Percentiles rank a stretch among this genome's conserved stretches.
Evolutionary conservation across 2,888 invertebrate species (phyloP).

Genomic region (Sialis fuliginosa): DNA sequence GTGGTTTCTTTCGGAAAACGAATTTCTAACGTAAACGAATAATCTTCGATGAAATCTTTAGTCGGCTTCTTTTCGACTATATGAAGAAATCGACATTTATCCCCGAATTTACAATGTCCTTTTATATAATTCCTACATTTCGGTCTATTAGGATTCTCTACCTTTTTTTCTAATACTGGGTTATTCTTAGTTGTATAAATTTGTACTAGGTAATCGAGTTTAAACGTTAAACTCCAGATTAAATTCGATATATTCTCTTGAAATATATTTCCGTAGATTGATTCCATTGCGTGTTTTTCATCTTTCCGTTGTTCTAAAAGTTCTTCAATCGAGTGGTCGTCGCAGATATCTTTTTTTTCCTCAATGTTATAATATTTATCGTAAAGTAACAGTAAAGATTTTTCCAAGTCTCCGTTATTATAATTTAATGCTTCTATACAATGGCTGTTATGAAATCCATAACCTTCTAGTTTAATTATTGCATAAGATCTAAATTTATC

Average conservation of each 20-base stretch:
- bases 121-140: constrained; percentile 42
- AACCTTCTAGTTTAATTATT: constrained; percentile 51
- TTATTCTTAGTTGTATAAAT: constrained; percentile 31
- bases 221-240: constrained; percentile 52
- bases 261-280: constrained; percentile 57
- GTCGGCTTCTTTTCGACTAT: constrained; percentile 27
- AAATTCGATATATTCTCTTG: constrained; percentile 45
- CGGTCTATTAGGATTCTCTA: constrained; percentile 25
- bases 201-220: constrained; percentile 45
- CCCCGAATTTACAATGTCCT: constrained; percentile 55
- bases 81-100: constrained; percentile 58
- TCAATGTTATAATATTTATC: constrained; percentile 46
- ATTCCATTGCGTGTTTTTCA: constrained; percentile 56
- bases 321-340: constrained; percentile 31
- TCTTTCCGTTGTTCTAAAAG: constrained; percentile 46
- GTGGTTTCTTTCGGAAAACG: constrained; percentile 49
- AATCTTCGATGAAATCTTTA: constrained; percentile 21
- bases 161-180: constrained; percentile 24
- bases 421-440: constrained; percentile 55
- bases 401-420: constrained; percentile 49
- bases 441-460: constrained; percentile 56
- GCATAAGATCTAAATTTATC: constrained; percentile 53
- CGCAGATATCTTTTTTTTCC: constrained; percentile 21
- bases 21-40: constrained; percentile 49
- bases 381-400: constrained; percentile 50